Evolutionary conservation across 2,797 vertebrate genomes (phyloP), one percentile per base, ranked within the genome.

Genomic region (Hypotaenidia okinawae): DNA sequence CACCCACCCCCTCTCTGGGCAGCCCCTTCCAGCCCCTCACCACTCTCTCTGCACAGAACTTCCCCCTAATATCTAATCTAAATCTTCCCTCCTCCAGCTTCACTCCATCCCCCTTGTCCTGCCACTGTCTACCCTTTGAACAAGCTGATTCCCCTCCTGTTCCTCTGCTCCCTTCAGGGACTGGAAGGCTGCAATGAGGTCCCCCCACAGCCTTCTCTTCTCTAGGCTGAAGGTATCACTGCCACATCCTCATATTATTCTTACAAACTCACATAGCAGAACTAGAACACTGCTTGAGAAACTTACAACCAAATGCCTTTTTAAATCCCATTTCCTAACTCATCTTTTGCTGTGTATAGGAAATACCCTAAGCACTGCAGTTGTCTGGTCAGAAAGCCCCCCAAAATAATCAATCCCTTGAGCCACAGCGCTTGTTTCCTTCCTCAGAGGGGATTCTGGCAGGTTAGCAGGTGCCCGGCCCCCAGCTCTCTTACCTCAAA

Each of bases 401-500:
- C 27, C 12, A 15, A 59, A 4, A 45, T 0, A 79, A 37, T 14
- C 33, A 2, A 66, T 0, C 32, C 72, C 47, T 33, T 12, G 18
- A 11, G 6, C 45, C 39, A 28, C 27, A 23, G 41, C 3, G 37
- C 45, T 75, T 0, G 0, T 37, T n/a, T 22, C 23, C 52, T 21
- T 39, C n/a, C 7, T 7, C 11, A 1, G 23, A 3, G 23, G 19
- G 28, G 58, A 1, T 10, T 47, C 23, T 13, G 67, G 74, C 33
- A 45, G 35, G 39, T 4, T 13, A 11, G 16, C 1, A 3, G 2
- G 1, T 0, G 6, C 45, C 18, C 1, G 5, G 39, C 15, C 5
- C 4, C 35, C 24, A 2, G 4, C 22, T 55, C 72, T 95, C 97
- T 94, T 97, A 99, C 99, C 98, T 90, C 72, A 32, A 98, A 98